Evolutionary conservation across 2,797 vertebrate genomes (phyloP), one percentile per base, ranked within the genome.

Genomic region (Typhlichthys subterraneus): DNA sequence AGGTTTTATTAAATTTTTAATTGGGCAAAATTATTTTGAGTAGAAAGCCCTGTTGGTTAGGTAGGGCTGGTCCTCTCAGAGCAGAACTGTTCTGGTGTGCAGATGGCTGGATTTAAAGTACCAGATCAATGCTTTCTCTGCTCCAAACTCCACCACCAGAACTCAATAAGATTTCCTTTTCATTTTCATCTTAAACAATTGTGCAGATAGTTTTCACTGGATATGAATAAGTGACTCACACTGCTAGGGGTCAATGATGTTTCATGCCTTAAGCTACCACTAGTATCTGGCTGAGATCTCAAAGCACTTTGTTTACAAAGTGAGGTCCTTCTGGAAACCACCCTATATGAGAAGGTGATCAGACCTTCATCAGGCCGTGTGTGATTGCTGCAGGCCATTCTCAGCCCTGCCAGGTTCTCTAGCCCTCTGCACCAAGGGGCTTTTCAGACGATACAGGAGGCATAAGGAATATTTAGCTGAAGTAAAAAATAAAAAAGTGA

Each of bases 341-440:
- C 19, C n/a, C 12, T 7, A 42, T 7, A 5, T n/a, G 4, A 5
- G 9, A 29, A 33, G 45, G 54, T 68, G 81, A 80, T 83, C 82
- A 75, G 76, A 75, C 77, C 74, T 79, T 77, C 77, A 84, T 83
- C 76, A 70, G 77, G 74, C 70, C 66, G 54, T 53, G 7, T 59
- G 68, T 88, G 89, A 88, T 87, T 89, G 86, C 81, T 77, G 67
- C 55, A 64, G 82, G 83, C 79, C 77, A 85, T 87, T 85, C 83
- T 56, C 76, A 79, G 74, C 59, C 76, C 76, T 81, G 87, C 85
- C 85, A 87, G 71, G 59, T 69, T 76, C 45, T 65, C 84, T 87
- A 67, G 65, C 65, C 57, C 52, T 42, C 42, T 58, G 49, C 45
- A 83, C 73, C 81, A 60, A 29, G 65, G 68, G 69, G 83, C 82